These are phyloP conservation scores for Dichetophora obliterata DNA, from an alignment of 2,888 invertebrate species.

Conservation along the genomic window DNA sequence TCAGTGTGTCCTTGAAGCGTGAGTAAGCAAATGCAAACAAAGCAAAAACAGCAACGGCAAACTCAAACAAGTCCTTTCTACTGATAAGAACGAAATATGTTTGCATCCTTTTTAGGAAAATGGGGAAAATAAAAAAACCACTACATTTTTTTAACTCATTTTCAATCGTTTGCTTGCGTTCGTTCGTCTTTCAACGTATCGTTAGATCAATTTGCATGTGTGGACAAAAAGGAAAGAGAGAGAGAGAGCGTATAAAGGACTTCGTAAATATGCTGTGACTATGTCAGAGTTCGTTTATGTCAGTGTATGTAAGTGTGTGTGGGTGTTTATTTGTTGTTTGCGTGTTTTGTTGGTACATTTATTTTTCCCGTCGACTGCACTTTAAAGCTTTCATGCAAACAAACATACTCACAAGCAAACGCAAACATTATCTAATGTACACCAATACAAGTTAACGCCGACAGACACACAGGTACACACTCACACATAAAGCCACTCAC, in stretches of 20 bases:
- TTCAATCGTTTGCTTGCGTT: not conserved
- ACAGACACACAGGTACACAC: no score
- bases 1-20: no score
- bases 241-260: not conserved
- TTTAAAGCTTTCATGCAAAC: constrained; percentile 40
- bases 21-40: no score
- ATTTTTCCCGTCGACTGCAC: constrained; percentile 34
- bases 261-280: not conserved
- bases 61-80: no score
- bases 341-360: constrained; percentile 14
- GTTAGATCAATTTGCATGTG: constrained; percentile 13
- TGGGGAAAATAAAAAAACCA: not conserved
- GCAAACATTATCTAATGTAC: constrained; percentile 28
- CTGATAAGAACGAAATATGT: no score
- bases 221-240: not conserved
- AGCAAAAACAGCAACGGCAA: no score
- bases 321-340: not conserved
- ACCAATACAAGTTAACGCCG: not conserved
- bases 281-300: not conserved
- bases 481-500: no score
- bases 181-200: not conserved
- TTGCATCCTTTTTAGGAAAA: no score
- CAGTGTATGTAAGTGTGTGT: not conserved
- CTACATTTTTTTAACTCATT: not conserved
- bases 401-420: constrained; percentile 5